Percentiles rank a stretch among this genome's conserved stretches.
Evolutionary conservation across 2,797 vertebrate genomes (phyloP).

Genomic region (Bradypodion ventrale): DNA sequence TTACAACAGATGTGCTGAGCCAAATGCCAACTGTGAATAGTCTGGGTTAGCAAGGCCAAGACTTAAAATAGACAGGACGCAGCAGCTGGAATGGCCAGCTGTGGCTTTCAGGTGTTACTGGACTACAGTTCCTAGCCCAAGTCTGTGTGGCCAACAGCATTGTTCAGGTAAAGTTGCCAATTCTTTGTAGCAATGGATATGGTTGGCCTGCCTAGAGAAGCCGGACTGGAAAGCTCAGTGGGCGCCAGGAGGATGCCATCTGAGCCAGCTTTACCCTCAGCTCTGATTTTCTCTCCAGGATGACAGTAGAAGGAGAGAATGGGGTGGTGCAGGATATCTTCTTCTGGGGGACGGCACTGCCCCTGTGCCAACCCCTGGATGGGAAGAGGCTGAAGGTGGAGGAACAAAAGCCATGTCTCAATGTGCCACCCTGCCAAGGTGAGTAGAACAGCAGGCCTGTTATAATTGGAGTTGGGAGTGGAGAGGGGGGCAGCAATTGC

Average conservation of each 20-base stretch:
- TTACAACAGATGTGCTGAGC: neutral
- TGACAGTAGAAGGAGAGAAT: constrained; percentile 39
- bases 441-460: neutral
- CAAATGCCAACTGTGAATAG: neutral
- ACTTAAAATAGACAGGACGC: too few relatives aligned
- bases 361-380: constrained; percentile 47
- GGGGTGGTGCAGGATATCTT: constrained; percentile 46
- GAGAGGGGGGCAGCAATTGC: neutral
- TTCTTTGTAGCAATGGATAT: too few relatives aligned
- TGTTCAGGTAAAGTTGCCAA: neutral
- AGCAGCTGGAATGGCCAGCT: too few relatives aligned
- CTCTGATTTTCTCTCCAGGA: neutral
- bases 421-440: constrained; percentile 57
- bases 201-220: neutral
- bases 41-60: too few relatives aligned
- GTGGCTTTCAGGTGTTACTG: too few relatives aligned
- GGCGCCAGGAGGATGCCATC: too few relatives aligned
- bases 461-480: neutral
- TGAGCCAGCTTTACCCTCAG: neutral
- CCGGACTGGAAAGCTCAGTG: neutral
- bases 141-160: too few relatives aligned
- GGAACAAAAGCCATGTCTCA: constrained; percentile 60
- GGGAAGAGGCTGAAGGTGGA: constrained; percentile 45
- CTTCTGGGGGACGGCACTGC: constrained; percentile 59
- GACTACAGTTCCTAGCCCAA: too few relatives aligned